Evolutionary conservation across 2,113 vertebrate genomes (phyloP), one percentile per base, ranked within the genome.

Genomic region (Semnornis frantzii): DNA sequence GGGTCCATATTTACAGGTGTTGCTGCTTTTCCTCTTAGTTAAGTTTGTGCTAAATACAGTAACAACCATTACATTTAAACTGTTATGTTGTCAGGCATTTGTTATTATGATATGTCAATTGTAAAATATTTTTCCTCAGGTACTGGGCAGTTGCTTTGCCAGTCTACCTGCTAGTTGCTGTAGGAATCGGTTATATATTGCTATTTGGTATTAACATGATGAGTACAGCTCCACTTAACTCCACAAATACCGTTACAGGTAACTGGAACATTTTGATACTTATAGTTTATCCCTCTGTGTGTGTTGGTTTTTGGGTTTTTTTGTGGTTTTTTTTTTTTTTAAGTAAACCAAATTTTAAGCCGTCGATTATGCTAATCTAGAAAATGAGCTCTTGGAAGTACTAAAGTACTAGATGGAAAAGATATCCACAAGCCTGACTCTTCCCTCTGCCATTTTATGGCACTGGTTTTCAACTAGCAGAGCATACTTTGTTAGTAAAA

Each of bases 71-170:
- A 8, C 13, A 1, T 63, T 30, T 31, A 62, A 89, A 39, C 3
- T 48, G 14, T 52, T 89, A 18, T 2, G 4, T 90, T 15, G 1
- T 31, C 8, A 15, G 14, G 4, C 2, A 1, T 80, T 74, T 79
- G 7, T 59, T 24, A 0, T 12, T 17, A 19, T 28, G 31, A 27
- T 20, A 28, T 18, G 3, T 64, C 3, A 54, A 44, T 39, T 82
- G 63, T 25, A 1, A 34, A 44, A 27, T 75, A 50, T 69, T 89
- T 74, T 70, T 85, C 44, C 66, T 21, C 89, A 99, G 99, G 10
- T 99, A 99, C 39, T 99, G 99, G 99, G 98, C 98, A 27, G 97
- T 99, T 24, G 99, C 99, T 6, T 64, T 98, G 72, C 99, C 99
- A 17, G 97, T 98, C 7, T 99, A 99, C 83, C 96, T 99, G 33